Percentiles rank a stretch among this genome's conserved stretches.
phyloP scores from a whole-genome alignment of 2,797 vertebrate species.

The Anguilla pacifica region DNA sequence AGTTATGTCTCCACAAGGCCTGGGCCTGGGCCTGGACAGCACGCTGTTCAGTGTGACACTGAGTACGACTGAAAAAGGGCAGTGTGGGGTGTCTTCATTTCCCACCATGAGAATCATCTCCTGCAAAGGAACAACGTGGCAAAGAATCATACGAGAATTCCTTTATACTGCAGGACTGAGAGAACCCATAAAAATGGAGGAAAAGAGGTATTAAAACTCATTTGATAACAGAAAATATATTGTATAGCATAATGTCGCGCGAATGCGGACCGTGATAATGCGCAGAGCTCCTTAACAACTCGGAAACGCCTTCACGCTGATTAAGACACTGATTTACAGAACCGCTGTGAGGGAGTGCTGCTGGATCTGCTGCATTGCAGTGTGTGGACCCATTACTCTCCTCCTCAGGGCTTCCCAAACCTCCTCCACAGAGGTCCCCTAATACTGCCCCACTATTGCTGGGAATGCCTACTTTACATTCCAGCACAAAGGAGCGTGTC shows the following conservation, averaged over 20 bases:
- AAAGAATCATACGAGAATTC: background rate
- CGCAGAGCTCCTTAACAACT: background rate
- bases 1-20: background rate
- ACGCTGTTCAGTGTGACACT: background rate
- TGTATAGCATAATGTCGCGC: background rate
- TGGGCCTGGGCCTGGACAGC: background rate
- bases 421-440: background rate
- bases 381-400: background rate
- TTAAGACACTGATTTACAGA: background rate
- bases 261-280: background rate
- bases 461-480: background rate
- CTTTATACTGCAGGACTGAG: background rate
- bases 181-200: background rate
- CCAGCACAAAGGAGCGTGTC: background rate
- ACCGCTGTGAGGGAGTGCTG: background rate
- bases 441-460: background rate
- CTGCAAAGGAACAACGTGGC: background rate
- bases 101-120: background rate
- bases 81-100: too few species aligned
- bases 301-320: background rate
- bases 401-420: background rate
- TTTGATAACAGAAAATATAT: background rate
- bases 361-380: background rate
- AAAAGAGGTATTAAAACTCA: background rate
- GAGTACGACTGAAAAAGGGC: background rate